These are phyloP conservation scores for Plectrocnemia conspersa DNA, from an alignment of 1,140 invertebrate genomes.

Conservation along the genomic window DNA sequence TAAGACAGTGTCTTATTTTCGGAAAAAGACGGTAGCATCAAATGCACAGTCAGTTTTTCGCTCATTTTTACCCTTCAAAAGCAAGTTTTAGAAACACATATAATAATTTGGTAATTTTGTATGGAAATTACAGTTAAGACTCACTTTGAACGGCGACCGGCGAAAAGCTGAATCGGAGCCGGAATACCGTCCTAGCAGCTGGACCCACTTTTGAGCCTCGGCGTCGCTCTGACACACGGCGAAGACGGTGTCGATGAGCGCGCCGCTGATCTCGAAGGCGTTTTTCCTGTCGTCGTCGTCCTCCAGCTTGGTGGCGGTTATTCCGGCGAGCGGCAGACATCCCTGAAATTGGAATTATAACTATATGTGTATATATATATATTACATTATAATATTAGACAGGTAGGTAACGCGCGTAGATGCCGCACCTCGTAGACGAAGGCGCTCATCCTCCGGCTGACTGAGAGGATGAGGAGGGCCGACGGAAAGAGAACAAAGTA, in stretches of 20 bases:
- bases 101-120: too few relatives aligned
- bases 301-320: constrained; percentile 71
- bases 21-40: too few relatives aligned
- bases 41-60: too few relatives aligned
- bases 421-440: constrained; percentile 88
- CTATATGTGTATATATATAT: background rate
- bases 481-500: constrained; percentile 90
- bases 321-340: constrained; percentile 81
- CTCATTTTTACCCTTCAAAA: too few relatives aligned
- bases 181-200: constrained; percentile 66
- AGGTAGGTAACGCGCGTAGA: too few relatives aligned
- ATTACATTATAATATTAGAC: background rate
- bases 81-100: too few relatives aligned
- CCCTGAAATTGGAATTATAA: constrained; percentile 58
- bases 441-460: constrained; percentile 86
- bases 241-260: constrained; percentile 83
- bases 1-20: too few relatives aligned
- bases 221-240: constrained; percentile 80
- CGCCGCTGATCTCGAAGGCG: constrained; percentile 89
- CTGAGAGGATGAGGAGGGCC: constrained; percentile 82
- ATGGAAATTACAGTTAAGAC: too few relatives aligned
- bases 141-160: too few relatives aligned
- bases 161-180: constrained; percentile 39
- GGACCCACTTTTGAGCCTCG: constrained; percentile 84
- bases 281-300: constrained; percentile 77